Evolutionary conservation across 2,797 vertebrate genomes (phyloP).

Genomic region (Macropodus opercularis): DNA sequence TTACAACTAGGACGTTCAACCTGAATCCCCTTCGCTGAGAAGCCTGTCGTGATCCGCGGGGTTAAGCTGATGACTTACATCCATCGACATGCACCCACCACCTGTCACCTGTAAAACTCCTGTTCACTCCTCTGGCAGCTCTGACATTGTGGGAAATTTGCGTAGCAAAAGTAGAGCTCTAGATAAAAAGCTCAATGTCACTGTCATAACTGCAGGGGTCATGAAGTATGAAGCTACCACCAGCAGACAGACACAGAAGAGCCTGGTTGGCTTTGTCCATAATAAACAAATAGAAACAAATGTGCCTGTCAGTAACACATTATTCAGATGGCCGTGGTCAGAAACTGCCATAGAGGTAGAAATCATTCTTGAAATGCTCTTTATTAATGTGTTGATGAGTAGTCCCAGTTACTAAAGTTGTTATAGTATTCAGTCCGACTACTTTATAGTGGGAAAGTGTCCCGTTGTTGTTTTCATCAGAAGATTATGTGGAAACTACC

Average conservation of each 20-base stretch:
- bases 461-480: no score
- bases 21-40: conserved; percentile 1
- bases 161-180: background rate
- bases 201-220: background rate
- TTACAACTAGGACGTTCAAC: conserved; percentile 41
- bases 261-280: background rate
- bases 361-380: background rate
- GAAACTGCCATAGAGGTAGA: no score
- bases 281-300: background rate
- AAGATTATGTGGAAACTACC: no score
- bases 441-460: no score
- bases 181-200: background rate
- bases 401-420: no score
- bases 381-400: no score
- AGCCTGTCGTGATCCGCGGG: conserved; percentile 1
- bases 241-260: background rate
- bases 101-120: conserved; percentile 24
- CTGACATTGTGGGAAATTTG: background rate
- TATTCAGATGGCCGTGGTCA: no score
- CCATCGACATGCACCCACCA: conserved; percentile 29
- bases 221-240: background rate
- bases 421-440: no score
- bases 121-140: conserved; percentile 11
- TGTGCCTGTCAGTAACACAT: background rate
- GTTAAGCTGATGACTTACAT: conserved; percentile 24